Conservation (phyloP, 2,113 vertebrate species). For the Hemibagrus wyckioides region DNA sequence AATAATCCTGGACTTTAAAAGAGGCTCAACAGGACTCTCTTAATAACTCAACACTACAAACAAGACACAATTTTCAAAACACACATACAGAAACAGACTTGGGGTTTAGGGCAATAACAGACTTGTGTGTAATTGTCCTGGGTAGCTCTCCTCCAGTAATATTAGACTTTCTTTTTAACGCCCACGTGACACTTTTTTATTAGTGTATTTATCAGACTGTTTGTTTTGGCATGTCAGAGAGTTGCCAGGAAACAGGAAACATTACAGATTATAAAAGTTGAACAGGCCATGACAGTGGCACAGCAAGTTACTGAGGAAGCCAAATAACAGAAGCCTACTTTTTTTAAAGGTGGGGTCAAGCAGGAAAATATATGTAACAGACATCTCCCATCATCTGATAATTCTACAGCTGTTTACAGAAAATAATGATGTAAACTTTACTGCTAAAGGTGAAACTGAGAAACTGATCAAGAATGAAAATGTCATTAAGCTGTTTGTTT, state of each 20-base stretch:
- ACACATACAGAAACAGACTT: background rate
- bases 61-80: background rate
- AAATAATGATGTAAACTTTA: background rate
- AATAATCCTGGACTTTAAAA: background rate
- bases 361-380: background rate
- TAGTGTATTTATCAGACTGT: background rate
- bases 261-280: background rate
- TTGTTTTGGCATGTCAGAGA: background rate
- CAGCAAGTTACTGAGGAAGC: background rate
- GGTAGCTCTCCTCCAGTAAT: background rate
- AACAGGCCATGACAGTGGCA: background rate
- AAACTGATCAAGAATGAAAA: background rate
- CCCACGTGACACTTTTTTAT: background rate
- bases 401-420: too few relatives aligned
- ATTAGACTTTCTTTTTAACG: background rate
- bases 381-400: background rate
- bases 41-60: background rate
- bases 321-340: background rate
- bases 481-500: background rate
- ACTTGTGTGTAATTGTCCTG: background rate
- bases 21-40: background rate
- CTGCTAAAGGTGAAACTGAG: background rate
- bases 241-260: background rate
- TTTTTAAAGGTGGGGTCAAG: background rate
- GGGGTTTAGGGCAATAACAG: too few relatives aligned